Base-by-base conservation (phyloP, 2,797 vertebrate species). In the Scleropages formosus region DNA sequence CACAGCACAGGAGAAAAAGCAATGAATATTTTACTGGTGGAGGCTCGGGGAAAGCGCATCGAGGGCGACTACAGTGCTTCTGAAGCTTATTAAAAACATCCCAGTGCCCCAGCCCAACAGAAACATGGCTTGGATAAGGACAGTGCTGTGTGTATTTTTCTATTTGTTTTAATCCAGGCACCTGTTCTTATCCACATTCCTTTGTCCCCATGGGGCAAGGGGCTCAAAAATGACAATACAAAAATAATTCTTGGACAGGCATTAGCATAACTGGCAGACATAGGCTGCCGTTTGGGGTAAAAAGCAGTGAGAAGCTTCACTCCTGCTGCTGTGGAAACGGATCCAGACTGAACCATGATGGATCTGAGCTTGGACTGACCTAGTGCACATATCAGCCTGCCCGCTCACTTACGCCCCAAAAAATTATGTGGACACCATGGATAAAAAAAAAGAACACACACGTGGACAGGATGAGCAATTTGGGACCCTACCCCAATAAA, bases 11-110 rank as follows among this genome's bases (percentile, higher is more conserved):
- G 69, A 39, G 73, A 59, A 89, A 88, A 81, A 81, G 85, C 87
- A 84, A 90, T 91, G 88, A 90, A 92, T 91, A 89, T 90, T 90
- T 91, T 87, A 89, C 83, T 85, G 86, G 80, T 82, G 51, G 78
- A 73, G 82, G 80, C 84, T 73, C 76, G 74, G 49, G 75, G 79
- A 81, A 84, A 80, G 79, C 84, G 77, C 87, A 84, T 77, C 78
- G 79, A 84, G 86, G 88, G 85, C 85, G 82, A 80, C 77, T 73
- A 46, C 61, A 22, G 59, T 81, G 80, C 87, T 86, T 88, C 84
- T 83, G 78, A 80, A 85, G 85, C 83, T 90, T 87, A 90, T 89
- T 87, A 86, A 84, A 84, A 85, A 81, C 76, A 80, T 82, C 44
- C 49, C 65, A 88, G 84, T 78, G 78, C 81, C 75, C 78, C 82